Conservation (phyloP, 1,140 invertebrate species). For the Sweltsa coloradensis region DNA sequence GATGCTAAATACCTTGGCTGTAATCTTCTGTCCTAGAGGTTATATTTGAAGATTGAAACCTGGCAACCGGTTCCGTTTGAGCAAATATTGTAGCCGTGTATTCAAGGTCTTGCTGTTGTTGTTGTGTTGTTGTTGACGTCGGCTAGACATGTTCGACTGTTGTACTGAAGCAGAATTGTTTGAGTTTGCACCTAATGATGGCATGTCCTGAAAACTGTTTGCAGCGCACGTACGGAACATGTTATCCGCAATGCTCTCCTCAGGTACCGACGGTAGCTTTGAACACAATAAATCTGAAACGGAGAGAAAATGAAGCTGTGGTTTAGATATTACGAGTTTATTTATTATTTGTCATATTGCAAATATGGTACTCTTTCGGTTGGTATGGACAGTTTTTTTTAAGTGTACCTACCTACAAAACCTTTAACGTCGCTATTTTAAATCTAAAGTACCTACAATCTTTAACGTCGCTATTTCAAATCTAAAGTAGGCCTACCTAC, state of each 20-base stretch:
- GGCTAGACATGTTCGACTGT: background rate
- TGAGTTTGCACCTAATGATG: slow-evolving; percentile 21
- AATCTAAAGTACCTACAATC: no score
- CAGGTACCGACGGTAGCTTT: slow-evolving; percentile 49
- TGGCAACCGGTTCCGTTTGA: slow-evolving; percentile 2
- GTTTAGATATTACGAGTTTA: background rate
- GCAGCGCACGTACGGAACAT: slow-evolving; percentile 4
- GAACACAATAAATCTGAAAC: slow-evolving; percentile 41
- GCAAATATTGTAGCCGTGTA: slow-evolving; percentile 8
- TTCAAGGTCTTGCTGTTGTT: slow-evolving; percentile 16
- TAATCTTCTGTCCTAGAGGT: background rate
- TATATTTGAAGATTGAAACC: background rate
- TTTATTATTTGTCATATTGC: background rate
- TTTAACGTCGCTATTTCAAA: no score
- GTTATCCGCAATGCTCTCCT: slow-evolving; percentile 32
- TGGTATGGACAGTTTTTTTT: no score
- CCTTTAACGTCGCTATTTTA: no score
- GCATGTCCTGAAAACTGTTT: background rate
- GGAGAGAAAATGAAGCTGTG: slow-evolving; percentile 13
- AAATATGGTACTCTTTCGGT: no score
- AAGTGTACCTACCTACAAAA: no score
- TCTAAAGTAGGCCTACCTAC: no score
- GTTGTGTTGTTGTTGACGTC: slow-evolving; percentile 15
- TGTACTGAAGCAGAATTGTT: slow-evolving; percentile 21
- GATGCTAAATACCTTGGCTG: background rate